These are phyloP conservation scores for Emydoidea blandingii DNA, from an alignment of 2,797 vertebrate species.

Conservation along the genomic window DNA sequence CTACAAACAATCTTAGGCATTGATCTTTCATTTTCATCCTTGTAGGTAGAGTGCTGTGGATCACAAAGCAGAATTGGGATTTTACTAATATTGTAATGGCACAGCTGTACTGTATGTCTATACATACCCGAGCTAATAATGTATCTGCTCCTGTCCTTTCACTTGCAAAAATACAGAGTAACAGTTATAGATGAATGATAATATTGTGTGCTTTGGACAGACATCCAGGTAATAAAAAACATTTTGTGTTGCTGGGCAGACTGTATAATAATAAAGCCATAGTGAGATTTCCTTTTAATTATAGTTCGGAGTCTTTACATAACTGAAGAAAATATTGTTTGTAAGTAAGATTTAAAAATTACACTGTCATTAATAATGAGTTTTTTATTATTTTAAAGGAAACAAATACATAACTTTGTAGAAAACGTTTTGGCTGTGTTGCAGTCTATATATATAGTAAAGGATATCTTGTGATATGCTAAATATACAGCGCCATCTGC, in stretches of 20 bases:
- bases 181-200: fast-evolving
- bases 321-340: background rate
- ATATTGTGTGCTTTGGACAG: background rate
- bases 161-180: background rate
- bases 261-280: background rate
- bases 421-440: background rate
- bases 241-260: fast-evolving
- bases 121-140: background rate
- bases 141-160: background rate
- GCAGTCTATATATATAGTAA: background rate
- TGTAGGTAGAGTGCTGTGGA: background rate
- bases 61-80: background rate
- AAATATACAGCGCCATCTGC: too few relatives aligned
- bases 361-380: background rate
- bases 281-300: background rate
- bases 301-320: background rate
- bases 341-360: background rate
- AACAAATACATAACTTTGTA: background rate
- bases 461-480: background rate
- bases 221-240: background rate
- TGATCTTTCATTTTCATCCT: too few relatives aligned
- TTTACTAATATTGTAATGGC: background rate
- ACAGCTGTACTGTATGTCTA: background rate
- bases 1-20: too few relatives aligned
- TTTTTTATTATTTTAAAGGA: background rate